Evolutionary conservation across 2,797 vertebrate genomes (phyloP), one percentile per base, ranked within the genome.

Genomic region (Sardinella longiceps): DNA sequence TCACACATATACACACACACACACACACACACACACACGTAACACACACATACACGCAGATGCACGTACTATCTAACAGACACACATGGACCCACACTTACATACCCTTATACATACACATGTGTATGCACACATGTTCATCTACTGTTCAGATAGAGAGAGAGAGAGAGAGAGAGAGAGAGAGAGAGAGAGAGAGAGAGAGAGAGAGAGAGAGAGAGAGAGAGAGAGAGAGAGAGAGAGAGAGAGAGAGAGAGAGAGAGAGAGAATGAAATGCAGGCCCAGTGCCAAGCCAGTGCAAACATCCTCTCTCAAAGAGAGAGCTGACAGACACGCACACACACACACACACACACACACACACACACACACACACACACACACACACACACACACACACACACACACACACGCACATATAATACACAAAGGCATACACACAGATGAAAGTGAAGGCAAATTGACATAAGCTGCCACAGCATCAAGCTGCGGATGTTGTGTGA

Each of bases 251-350:
- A 33, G 25, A 30, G 60, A 66, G 39, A 83, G 51, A 45, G 51
- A 37, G 48, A 30, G 39, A 74, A 74, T 74, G 30, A 87, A 56
- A n/a, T 45, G 83, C 48, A 45, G 82, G 33, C 18, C 2, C 74
- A 53, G 23, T 53, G 14, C 53, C 80, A 81, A 60, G 45, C 50
- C 74, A 45, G n/a, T 56, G 43, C 83, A 80, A 74, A 80, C 70
- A 80, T 53, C 74, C 74, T 45, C 74, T 12, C 11, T 23, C 1
- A 56, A 15, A 70, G 30, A 74, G 33, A 74, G 66, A 74, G 66
- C 14, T 39, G 66, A 74, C 66, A 39, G 66, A 82, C 9, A 51
- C 23, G 81, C 0, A 58, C 48, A 66, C 28, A 39, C 28, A 66
- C 60, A 66, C 33, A 30, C 14, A 66, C 25, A 77, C n/a, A 28